Percentiles rank a stretch among this genome's conserved stretches.
Conservation (phyloP, 2,888 invertebrate species). For the Platerodrilus igneus region DNA sequence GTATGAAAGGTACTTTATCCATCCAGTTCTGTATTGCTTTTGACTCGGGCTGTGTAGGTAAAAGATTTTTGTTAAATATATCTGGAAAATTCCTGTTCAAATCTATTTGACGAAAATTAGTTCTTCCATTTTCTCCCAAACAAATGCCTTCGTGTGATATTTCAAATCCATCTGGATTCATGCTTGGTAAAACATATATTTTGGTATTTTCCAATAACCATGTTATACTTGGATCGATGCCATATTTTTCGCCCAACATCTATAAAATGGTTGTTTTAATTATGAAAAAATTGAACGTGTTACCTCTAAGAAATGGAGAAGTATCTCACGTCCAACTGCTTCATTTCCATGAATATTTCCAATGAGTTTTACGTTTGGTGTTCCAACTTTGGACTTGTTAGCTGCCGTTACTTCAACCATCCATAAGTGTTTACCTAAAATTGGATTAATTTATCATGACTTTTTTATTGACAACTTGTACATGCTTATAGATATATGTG, state of each 20-base stretch:
- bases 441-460: no score
- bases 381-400: conserved; percentile 39
- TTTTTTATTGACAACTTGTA: no score
- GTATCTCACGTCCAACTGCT: conserved; percentile 61
- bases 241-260: conserved; percentile 50
- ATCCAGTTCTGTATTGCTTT: conserved; percentile 58
- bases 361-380: conserved; percentile 68
- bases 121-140: conserved; percentile 34
- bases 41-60: conserved; percentile 54
- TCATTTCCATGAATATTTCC: conserved; percentile 74
- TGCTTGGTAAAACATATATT: conserved; percentile 67
- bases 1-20: conserved; percentile 53
- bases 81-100: conserved; percentile 64
- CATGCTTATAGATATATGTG: no score
- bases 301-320: conserved; percentile 55
- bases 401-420: conserved; percentile 53
- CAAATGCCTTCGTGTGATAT: conserved; percentile 37
- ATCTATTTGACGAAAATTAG: conserved; percentile 39
- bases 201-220: conserved; percentile 62
- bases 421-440: conserved; percentile 54
- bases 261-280: conserved; percentile 33
- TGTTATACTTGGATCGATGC: conserved; percentile 48
- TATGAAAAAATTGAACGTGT: conserved; percentile 6
- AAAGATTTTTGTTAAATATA: conserved; percentile 47
- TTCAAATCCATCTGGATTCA: conserved; percentile 72